Percentiles rank a stretch among this genome's conserved stretches.
These are phyloP conservation scores for Ranitomeya imitator DNA, from an alignment of 2,113 vertebrate genomes.

Conservation along the genomic window DNA sequence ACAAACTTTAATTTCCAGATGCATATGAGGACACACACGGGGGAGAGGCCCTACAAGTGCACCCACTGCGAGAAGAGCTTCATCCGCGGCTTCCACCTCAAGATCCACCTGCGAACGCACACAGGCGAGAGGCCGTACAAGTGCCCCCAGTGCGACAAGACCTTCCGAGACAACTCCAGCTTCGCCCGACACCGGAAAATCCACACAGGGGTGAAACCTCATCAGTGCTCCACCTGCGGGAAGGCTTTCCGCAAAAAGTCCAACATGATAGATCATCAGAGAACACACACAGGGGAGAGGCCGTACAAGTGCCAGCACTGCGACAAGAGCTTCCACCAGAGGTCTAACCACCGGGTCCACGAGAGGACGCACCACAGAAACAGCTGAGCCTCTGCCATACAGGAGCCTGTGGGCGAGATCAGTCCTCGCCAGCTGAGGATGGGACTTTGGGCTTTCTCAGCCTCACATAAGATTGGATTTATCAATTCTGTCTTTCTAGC, in stretches of 20 bases:
- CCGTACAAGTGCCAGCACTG: conserved; percentile 47
- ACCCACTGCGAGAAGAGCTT: conserved; percentile 50
- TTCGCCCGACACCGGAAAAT: conserved; percentile 51
- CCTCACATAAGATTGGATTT: no score
- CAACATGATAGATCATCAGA: conserved; percentile 51
- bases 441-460: no score
- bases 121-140: conserved; percentile 49
- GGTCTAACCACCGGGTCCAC: conserved; percentile 43
- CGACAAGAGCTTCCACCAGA: conserved; percentile 52
- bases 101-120: conserved; percentile 50
- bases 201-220: conserved; percentile 60
- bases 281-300: conserved; percentile 40
- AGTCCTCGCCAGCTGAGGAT: no score
- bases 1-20: conserved; percentile 50
- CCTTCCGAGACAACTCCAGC: conserved; percentile 50
- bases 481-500: no score
- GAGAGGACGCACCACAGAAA: conserved; percentile 34
- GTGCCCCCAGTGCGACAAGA: conserved; percentile 46
- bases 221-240: conserved; percentile 22
- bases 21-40: conserved; percentile 52
- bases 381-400: background rate
- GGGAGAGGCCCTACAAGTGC: conserved; percentile 46
- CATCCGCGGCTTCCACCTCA: conserved; percentile 40
- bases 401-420: no score
- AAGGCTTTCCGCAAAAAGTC: conserved; percentile 51